Conservation (phyloP, 2,888 invertebrate species). For the Schrankia costaestrigalis region DNA sequence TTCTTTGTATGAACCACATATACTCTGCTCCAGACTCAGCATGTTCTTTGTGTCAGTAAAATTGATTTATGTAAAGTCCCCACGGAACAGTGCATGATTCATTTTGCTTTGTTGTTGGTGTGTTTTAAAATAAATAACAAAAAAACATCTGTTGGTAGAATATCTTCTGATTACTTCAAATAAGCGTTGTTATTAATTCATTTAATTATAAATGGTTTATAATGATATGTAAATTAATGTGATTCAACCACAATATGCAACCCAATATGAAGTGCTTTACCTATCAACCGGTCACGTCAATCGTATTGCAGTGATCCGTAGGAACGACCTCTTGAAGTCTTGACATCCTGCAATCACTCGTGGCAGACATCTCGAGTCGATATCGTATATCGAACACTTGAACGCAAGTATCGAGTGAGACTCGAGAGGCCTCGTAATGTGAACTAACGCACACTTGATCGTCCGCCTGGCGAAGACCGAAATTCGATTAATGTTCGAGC, state of each 20-base stretch:
- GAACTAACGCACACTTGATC: conserved; percentile 70
- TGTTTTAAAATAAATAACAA: too few relatives aligned
- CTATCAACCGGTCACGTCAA: conserved; percentile 24
- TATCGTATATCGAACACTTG: conserved; percentile 64
- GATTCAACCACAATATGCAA: conserved; percentile 23
- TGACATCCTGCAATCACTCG: conserved; percentile 64
- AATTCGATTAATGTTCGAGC: conserved; percentile 74
- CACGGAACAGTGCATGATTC: too few relatives aligned
- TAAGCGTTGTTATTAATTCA: too few relatives aligned
- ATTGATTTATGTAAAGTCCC: too few relatives aligned
- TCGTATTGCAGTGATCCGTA: conserved; percentile 41
- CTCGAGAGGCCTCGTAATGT: conserved; percentile 62
- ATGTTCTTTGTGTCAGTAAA: too few relatives aligned
- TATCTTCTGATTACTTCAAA: too few relatives aligned
- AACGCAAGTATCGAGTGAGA: conserved; percentile 60
- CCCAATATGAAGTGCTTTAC: conserved; percentile 31
- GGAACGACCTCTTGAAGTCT: conserved; percentile 53
- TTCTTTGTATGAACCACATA: too few relatives aligned
- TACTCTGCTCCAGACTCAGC: too few relatives aligned
- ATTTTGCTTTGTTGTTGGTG: too few relatives aligned
- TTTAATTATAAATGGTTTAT: neutral
- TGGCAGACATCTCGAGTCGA: conserved; percentile 61
- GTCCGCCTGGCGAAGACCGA: conserved; percentile 58
- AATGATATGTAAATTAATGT: conserved; percentile 7
- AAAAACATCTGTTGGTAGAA: too few relatives aligned